A percentile compares a stretch with the other conserved stretches of the same genome.
Conservation (phyloP, 2,888 invertebrate genomes). For the Rhimphoctona megacephalus region DNA sequence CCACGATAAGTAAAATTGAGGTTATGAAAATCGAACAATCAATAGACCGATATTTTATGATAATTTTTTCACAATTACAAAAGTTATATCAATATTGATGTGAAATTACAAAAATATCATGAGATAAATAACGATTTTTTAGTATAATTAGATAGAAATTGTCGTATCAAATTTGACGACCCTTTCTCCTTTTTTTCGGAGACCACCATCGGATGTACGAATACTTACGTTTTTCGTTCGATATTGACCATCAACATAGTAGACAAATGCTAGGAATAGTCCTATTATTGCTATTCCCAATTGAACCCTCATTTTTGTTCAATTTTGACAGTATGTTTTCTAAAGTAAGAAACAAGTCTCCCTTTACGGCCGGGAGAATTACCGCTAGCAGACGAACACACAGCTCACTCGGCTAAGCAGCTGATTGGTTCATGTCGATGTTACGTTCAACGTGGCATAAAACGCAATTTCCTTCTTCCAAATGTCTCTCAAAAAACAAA, state of each 20-base stretch:
- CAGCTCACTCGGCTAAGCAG: constrained; percentile 27
- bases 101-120: background rate
- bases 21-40: constrained; percentile 35
- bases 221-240: constrained; percentile 80
- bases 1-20: constrained; percentile 19
- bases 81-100: background rate
- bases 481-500: constrained; percentile 14
- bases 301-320: constrained; percentile 75
- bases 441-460: constrained; percentile 76
- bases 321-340: constrained; percentile 49
- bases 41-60: background rate
- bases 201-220: constrained; percentile 6
- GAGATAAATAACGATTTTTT: background rate
- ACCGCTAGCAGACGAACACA: constrained; percentile 66
- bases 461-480: constrained; percentile 55
- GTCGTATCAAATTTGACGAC: constrained; percentile 48
- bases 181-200: background rate
- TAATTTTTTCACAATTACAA: background rate
- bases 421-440: constrained; percentile 40
- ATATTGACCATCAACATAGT: constrained; percentile 77
- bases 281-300: constrained; percentile 72
- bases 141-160: constrained; percentile 6
- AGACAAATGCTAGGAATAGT: constrained; percentile 72
- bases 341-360: constrained; percentile 47
- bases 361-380: constrained; percentile 27